Evolutionary conservation across 2,888 invertebrate genomes (phyloP), one percentile per base, ranked within the genome.

Genomic region (Phyto melanocephala): DNA sequence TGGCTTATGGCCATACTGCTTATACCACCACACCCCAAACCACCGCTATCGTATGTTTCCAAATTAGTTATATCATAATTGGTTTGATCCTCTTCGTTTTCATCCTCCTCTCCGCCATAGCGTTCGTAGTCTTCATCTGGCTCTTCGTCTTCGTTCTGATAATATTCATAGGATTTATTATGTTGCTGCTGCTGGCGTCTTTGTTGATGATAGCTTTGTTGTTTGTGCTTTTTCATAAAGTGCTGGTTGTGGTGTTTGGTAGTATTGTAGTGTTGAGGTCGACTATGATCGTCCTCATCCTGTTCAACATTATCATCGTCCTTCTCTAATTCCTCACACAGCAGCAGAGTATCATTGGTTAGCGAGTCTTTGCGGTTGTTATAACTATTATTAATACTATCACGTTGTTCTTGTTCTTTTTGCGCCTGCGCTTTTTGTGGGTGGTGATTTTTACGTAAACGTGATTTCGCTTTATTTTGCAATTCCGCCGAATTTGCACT

Each of bases 331-430:
- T 90, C 90, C 75, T 90, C 90, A 72, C 90, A 89, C 84, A 89
- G 80, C 33, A 88, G 80, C 63, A 90, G 75, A 7, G 90, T 90
- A 65, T 90, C 90, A 74, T 90, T 90, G 67, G 90, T 90, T 35
- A 90, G 81, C 45, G 90, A 90, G 70, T 91, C 91, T 75, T 89
- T 88, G 63, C 91, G 86, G 81, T 86, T 87, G 84, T 91, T 91
- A 78, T 89, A 89, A 77, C 88, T 90, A 68, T 90, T 90, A 72
- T 90, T 90, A 67, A 89, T 89, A 86, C 90, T 90, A 83, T 89
- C 89, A 28, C 87, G 86, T 70, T 89, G 80, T 87, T 90, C 79
- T 86, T 89, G 75, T 86, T 88, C 87, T 86, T 88, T 86, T 40
- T 88, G 89, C 71, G 76, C 68, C 78, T 84, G 85, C 60, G 81